Conservation (phyloP, 30 jellyfish, hydroid and myxozoan species). For the Cassiopea xamachana region DNA sequence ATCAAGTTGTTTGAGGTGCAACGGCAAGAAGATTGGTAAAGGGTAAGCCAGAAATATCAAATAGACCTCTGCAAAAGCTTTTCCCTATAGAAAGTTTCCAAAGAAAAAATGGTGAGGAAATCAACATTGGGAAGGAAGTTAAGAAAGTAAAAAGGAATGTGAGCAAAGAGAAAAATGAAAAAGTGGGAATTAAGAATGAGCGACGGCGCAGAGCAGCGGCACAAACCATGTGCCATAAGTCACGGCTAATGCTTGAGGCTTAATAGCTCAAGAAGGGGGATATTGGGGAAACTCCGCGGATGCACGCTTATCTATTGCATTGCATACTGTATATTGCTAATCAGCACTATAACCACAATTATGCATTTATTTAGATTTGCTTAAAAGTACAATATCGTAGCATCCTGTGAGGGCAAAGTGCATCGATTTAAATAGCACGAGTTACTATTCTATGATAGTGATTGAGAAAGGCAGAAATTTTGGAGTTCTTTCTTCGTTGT, state of each 20-base stretch:
- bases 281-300: slow-evolving; percentile 29
- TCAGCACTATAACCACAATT: not conserved
- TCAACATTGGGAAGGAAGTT: not conserved
- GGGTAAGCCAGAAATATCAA: slow-evolving; percentile 49
- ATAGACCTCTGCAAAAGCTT: slow-evolving; percentile 41
- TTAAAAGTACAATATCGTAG: not conserved
- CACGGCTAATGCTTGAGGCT: slow-evolving; percentile 74
- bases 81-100: slow-evolving; percentile 28
- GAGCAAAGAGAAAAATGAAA: not conserved
- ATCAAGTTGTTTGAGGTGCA: slow-evolving; percentile 60
- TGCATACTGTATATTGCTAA: too few species aligned
- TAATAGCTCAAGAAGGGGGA: slow-evolving; percentile 68
- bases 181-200: slow-evolving; percentile 1
- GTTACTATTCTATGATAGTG: not conserved
- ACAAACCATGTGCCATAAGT: slow-evolving; percentile 44
- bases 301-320: not conserved
- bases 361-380: not conserved
- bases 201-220: slow-evolving; percentile 72
- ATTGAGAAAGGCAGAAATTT: not conserved
- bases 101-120: not conserved
- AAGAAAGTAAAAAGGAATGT: not conserved
- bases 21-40: slow-evolving; percentile 37
- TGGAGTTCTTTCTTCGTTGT: not conserved
- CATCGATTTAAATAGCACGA: not conserved
- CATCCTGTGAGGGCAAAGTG: not conserved